A percentile compares a stretch with the other conserved stretches of the same genome.
Evolutionary conservation across 2,113 vertebrate species (phyloP).

Genomic region (Neodontobutis hainanensis): DNA sequence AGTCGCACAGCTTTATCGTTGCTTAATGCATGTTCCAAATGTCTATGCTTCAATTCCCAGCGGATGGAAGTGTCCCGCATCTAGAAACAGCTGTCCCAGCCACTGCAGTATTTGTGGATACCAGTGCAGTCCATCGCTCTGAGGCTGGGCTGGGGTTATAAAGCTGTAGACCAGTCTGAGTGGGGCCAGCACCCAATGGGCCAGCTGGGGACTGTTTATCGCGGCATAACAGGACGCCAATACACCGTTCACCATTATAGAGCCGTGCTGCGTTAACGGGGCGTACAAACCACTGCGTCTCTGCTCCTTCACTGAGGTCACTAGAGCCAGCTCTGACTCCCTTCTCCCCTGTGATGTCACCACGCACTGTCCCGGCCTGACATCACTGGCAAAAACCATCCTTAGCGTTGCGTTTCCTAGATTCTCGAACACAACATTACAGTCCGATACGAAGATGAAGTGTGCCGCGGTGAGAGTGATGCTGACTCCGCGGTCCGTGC

Average conservation of each 20-base stretch:
- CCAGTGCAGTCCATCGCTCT: slow-evolving; percentile 89
- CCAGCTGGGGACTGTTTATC: slow-evolving; percentile 86
- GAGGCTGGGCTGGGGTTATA: slow-evolving; percentile 71
- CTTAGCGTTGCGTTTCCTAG: slow-evolving; percentile 54
- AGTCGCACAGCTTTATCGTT: slow-evolving; percentile 25
- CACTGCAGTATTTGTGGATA: slow-evolving; percentile 88
- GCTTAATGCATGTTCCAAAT: background rate
- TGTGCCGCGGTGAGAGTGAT: slow-evolving; percentile 90
- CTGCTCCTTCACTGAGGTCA: slow-evolving; percentile 77
- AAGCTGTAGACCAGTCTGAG: slow-evolving; percentile 86
- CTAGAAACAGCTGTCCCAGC: slow-evolving; percentile 85
- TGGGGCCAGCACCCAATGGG: slow-evolving; percentile 90
- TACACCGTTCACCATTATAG: slow-evolving; percentile 90
- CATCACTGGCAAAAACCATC: slow-evolving; percentile 87
- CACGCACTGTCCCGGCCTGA: slow-evolving; percentile 88
- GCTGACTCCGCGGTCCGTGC: slow-evolving; percentile 81
- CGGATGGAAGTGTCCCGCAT: slow-evolving; percentile 87
- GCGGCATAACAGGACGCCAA: slow-evolving; percentile 93
- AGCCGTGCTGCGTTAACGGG: slow-evolving; percentile 91
- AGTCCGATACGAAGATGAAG: slow-evolving; percentile 85
- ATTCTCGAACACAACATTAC: slow-evolving; percentile 69
- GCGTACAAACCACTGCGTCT: slow-evolving; percentile 85
- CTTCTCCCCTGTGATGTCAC: slow-evolving; percentile 59
- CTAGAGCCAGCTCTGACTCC: slow-evolving; percentile 67
- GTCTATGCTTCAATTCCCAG: slow-evolving; percentile 79